A percentile compares a stretch with the other conserved stretches of the same genome.
Conservation (phyloP, 2,113 vertebrate genomes). For the Ophthalmolycus amberensis region DNA sequence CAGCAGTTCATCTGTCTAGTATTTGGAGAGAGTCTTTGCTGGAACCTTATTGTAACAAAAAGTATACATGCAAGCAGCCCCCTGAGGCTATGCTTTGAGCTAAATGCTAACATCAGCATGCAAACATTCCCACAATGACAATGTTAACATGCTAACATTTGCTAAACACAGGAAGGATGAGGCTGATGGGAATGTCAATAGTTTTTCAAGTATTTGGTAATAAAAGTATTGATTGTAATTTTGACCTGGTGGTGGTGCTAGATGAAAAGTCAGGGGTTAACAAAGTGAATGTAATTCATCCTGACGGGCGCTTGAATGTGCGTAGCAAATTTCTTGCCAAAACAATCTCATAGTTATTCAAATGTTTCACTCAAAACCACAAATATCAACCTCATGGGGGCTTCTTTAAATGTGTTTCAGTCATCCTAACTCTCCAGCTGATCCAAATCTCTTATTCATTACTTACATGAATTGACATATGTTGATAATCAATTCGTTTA, state of each 20-base stretch:
- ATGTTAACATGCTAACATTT: background rate
- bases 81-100: background rate
- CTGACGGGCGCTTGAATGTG: background rate
- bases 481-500: background rate
- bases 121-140: background rate
- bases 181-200: background rate
- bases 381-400: background rate
- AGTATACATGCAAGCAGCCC: background rate
- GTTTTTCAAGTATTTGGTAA: background rate
- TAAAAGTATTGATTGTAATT: background rate
- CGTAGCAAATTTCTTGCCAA: background rate
- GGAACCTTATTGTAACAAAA: background rate
- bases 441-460: background rate
- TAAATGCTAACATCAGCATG: background rate
- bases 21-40: background rate
- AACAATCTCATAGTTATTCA: background rate
- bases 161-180: background rate
- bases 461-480: background rate
- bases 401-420: slow-evolving; percentile 3
- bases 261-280: background rate
- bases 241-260: background rate
- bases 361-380: background rate
- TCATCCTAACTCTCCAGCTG: background rate
- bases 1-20: slow-evolving; percentile 6
- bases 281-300: background rate